Evolutionary conservation across 2,888 invertebrate species (phyloP).

Genomic region (Chrysolina americana): DNA sequence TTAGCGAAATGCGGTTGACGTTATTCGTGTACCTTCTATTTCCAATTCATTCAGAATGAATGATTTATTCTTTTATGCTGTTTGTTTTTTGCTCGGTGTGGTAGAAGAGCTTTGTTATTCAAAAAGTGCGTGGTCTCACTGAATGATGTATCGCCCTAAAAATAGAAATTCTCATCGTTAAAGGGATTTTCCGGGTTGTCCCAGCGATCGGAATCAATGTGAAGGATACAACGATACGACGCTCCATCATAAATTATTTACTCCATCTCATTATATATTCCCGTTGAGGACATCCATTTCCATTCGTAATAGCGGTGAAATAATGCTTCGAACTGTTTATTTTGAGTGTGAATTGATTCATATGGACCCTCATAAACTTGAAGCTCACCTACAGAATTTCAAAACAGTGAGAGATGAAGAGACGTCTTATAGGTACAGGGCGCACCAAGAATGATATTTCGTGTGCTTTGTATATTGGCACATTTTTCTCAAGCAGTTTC

Average conservation of each 20-base stretch:
- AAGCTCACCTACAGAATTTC: no score
- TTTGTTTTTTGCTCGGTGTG: conserved; percentile 2
- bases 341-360: background rate
- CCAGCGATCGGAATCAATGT: background rate
- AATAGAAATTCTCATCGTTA: background rate
- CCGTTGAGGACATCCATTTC: background rate
- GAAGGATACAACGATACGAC: background rate
- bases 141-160: conserved; percentile 12
- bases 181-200: conserved; percentile 1
- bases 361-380: no score
- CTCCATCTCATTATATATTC: background rate
- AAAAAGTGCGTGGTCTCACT: background rate
- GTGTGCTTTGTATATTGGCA: no score
- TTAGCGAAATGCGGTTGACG: background rate
- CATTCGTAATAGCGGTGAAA: background rate
- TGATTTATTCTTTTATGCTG: background rate
- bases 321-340: background rate
- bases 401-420: no score
- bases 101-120: conserved; percentile 15
- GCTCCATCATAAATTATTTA: background rate
- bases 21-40: conserved; percentile 3
- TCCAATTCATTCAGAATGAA: background rate
- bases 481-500: no score
- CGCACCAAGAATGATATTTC: no score
- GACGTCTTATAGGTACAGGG: no score